Evolutionary conservation across 2,888 invertebrate genomes (phyloP), one percentile per base, ranked within the genome.

Genomic region (Drosophila merina): DNA sequence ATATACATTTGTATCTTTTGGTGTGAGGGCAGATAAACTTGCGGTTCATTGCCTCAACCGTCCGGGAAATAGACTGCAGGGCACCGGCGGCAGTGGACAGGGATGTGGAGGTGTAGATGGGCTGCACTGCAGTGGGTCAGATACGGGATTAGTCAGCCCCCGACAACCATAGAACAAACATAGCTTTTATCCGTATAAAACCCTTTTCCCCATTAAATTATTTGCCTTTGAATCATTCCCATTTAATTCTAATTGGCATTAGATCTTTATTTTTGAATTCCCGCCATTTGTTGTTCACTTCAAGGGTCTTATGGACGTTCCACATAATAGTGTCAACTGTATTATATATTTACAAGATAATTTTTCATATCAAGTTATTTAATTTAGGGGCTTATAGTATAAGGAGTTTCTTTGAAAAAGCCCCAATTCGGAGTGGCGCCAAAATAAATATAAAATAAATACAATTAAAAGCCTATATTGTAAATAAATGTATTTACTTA

Each of bases 41-140:
- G 51, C 50, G 77, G 72, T 77, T 84, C 81, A 77, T 77, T 84
- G 79, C 72, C 76, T 81, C 66, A 48, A 36, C 26, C 33, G 59
- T 68, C 60, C 49, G 69, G 50, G 45, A 55, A 69, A 36, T 36
- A 9, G 31, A 33, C 25, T 42, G 8, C 0, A 5, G 30, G 40
- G 47, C 5, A n/a, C 26, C 9, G 4, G 1, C 12, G 33, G 8
- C 7, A 20, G 31, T n/a, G 6, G 40, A 44, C 31, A 9, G 51
- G 8, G 2, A 6, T 38, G 38, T 38, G 38, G 40, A n/a, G 25
- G 51, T 36, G n/a, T 63, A 12, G 63, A 48, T 49, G 42, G 64
- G 6, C 38, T 47, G 44, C 14, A 42, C 9, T n/a, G 6, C 52
- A 63, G 63, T 63, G 63, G 63, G 63, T 62, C 63, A 63, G 63